These are phyloP conservation scores for Polypterus bichir DNA, from an alignment of 2,113 vertebrate species.

Conservation along the genomic window DNA sequence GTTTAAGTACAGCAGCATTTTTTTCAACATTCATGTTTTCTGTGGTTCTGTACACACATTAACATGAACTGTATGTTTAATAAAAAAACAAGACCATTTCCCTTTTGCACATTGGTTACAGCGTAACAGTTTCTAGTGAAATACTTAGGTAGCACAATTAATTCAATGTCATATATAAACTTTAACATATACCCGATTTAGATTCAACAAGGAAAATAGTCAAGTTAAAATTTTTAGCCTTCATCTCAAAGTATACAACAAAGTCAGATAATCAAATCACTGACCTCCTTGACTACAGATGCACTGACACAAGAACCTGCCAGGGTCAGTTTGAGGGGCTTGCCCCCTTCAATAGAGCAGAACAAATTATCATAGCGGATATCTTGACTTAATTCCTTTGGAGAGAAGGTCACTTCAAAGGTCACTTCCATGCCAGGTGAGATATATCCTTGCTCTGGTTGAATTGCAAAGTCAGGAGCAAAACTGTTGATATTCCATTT, in stretches of 20 bases:
- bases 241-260: too few species aligned
- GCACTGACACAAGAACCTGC: constrained; percentile 51
- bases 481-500: constrained; percentile 57
- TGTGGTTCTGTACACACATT: too few species aligned
- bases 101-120: too few species aligned
- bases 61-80: too few species aligned
- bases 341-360: constrained; percentile 56
- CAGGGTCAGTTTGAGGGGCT: constrained; percentile 49
- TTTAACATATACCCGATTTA: too few species aligned
- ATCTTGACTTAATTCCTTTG: constrained; percentile 44
- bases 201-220: too few species aligned
- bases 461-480: constrained; percentile 56
- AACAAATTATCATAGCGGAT: constrained; percentile 45
- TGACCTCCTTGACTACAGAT: constrained; percentile 57
- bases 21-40: too few species aligned
- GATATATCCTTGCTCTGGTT: constrained; percentile 60
- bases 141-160: too few species aligned
- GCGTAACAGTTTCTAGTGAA: too few species aligned
- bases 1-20: not conserved
- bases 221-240: too few species aligned
- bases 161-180: too few species aligned
- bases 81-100: too few species aligned
- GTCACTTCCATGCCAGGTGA: constrained; percentile 54
- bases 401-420: constrained; percentile 56
- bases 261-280: not conserved